Evolutionary conservation across 2,888 invertebrate species (phyloP).

Genomic region (Adela reaumurella): DNA sequence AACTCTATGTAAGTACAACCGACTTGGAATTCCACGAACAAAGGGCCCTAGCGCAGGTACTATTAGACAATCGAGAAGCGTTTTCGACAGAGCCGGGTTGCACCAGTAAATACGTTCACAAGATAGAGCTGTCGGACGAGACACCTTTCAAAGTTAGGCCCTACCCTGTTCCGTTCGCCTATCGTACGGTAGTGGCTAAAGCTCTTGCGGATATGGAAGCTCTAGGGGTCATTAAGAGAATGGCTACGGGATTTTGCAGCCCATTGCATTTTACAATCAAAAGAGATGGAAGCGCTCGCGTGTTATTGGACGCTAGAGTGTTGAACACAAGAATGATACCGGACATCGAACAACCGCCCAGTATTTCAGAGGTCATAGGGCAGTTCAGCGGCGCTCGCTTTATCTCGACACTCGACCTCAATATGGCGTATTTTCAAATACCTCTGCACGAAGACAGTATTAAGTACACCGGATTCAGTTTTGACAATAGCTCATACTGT

Average conservation of each 20-base stretch:
- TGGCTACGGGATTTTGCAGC: conserved; percentile 17
- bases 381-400: conserved; percentile 12
- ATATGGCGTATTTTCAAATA: conserved; percentile 14
- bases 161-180: conserved; percentile 18
- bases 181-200: conserved; percentile 14
- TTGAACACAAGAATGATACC: conserved; percentile 18
- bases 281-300: conserved; percentile 17
- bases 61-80: conserved; percentile 1
- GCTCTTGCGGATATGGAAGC: conserved; percentile 17
- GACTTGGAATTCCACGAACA: neutral
- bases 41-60: neutral
- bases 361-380: conserved; percentile 14
- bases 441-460: conserved; percentile 2
- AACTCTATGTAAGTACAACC: no score
- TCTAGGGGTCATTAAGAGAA: conserved; percentile 17
- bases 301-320: conserved; percentile 19
- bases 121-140: conserved; percentile 12
- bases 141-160: conserved; percentile 12
- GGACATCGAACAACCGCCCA: conserved; percentile 16
- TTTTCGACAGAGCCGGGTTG: conserved; percentile 12
- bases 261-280: conserved; percentile 18
- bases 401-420: conserved; percentile 13
- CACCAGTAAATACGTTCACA: conserved; percentile 13
- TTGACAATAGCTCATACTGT: conserved; percentile 7
- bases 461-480: conserved; percentile 10